These are phyloP conservation scores for Hirundichthys speculiger DNA, from an alignment of 2,113 vertebrate genomes.

Conservation along the genomic window DNA sequence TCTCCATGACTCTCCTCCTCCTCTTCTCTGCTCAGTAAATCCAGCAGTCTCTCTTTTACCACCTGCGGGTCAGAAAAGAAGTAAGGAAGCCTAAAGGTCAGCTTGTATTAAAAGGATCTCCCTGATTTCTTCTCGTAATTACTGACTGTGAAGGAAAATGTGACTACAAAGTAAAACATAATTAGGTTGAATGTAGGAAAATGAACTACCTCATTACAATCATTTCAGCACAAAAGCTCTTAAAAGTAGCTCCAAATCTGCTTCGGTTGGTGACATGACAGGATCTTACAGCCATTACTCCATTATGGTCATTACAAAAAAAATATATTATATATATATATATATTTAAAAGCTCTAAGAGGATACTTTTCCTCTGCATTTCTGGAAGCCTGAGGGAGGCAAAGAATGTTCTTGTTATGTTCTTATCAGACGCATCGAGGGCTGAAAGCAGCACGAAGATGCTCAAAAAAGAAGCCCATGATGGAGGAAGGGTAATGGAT, in stretches of 20 bases:
- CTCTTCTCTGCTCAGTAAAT: conserved; percentile 92
- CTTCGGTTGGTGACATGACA: conserved; percentile 4
- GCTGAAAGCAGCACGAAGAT: conserved; percentile 29
- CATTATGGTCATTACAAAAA: conserved; percentile 31
- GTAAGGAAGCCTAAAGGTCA: not conserved
- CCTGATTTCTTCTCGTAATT: not conserved
- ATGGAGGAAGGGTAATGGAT: conserved; percentile 40
- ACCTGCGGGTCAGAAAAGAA: conserved; percentile 80
- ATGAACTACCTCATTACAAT: conserved; percentile 6
- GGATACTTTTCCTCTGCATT: conserved; percentile 20
- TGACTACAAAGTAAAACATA: conserved; percentile 1
- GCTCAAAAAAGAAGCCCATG: conserved; percentile 5
- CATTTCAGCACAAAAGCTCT: conserved; percentile 23
- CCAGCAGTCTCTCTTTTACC: conserved; percentile 93
- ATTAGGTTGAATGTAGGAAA: conserved; percentile 14
- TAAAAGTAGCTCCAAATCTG: not conserved
- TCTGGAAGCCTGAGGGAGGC: conserved; percentile 15
- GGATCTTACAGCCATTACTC: conserved; percentile 2
- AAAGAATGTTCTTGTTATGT: conserved; percentile 45
- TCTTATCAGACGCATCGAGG: conserved; percentile 22
- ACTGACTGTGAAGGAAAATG: conserved; percentile 9
- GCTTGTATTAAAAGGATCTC: not conserved
- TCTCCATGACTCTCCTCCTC: conserved; percentile 95
- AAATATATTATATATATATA: no score
- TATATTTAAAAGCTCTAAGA: not conserved